Base-by-base conservation (phyloP, 53 echinoderm and acorn worm species). In the Echinarachnius parma region DNA sequence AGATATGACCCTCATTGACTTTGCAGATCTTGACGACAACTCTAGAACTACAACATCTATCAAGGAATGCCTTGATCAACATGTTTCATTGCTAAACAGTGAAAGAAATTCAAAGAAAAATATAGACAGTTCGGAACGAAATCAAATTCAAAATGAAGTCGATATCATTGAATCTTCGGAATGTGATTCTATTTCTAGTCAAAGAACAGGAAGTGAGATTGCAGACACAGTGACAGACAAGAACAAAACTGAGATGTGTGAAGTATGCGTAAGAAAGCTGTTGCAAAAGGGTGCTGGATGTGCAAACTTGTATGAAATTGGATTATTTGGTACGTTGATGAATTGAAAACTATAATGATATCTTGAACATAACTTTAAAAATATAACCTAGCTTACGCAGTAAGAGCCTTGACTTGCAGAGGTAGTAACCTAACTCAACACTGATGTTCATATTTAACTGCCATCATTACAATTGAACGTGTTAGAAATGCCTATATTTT, bases 291-390 rank as follows among this genome's bases (percentile, higher is more conserved):
- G 48, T 16, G 48, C 27, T 44, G 63, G 54, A 9, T 50, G 59
- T 59, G 55, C 37, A 36, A 18, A 48, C 20, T 21, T 80, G 39
- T 57, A 80, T 72, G 98, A 88, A 80, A 21, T 80, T 34, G 63
- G 88, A 24, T 22, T 88, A 61, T 78, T 87, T 75, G 88, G 82
- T 91, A 82, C 59, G 55, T 29, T 39, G 42, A 13, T n/a, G n/a
- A n/a, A n/a, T n/a, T n/a, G n/a, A n/a, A n/a, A n/a, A n/a, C n/a
- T n/a, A n/a, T n/a, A n/a, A n/a, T n/a, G n/a, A n/a, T n/a, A 39
- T 39, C 42, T 39, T 39, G n/a, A n/a, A n/a, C n/a, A n/a, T n/a
- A n/a, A n/a, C n/a, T n/a, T n/a, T n/a, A n/a, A n/a, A n/a, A n/a
- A n/a, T n/a, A n/a, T n/a, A n/a, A n/a, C n/a, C n/a, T n/a, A n/a